Conservation (phyloP, 1,140 invertebrate genomes). For the Sipha flava region DNA sequence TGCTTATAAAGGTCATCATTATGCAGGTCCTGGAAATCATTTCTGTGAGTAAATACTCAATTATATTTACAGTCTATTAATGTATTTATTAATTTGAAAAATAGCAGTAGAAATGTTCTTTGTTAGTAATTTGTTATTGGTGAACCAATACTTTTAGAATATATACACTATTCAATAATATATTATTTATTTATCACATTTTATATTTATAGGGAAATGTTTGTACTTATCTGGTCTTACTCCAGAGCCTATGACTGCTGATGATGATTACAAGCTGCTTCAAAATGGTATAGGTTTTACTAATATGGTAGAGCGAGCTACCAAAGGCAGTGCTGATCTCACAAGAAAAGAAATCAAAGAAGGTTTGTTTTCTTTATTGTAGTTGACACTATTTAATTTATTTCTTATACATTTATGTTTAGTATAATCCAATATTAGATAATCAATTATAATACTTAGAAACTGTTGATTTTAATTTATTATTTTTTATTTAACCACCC, state of each 20-base stretch:
- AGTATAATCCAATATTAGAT: no score
- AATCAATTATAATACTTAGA: no score
- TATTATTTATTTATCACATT: conserved; percentile 13
- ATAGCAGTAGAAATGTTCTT: no score
- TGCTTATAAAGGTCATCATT: conserved; percentile 95
- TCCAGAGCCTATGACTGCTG: conserved; percentile 87
- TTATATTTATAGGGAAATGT: conserved; percentile 73
- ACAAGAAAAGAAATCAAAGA: conserved; percentile 95
- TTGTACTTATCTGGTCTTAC: conserved; percentile 88
- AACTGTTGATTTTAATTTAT: no score
- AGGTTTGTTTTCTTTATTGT: conserved; percentile 44
- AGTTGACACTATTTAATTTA: background rate
- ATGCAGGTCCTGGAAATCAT: conserved; percentile 96
- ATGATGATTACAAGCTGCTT: conserved; percentile 87
- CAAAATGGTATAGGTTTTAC: conserved; percentile 95
- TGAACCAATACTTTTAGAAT: no score
- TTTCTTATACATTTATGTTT: no score
- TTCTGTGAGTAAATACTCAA: conserved; percentile 94
- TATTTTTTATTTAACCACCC: no score
- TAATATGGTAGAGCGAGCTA: conserved; percentile 90
- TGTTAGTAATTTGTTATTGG: no score
- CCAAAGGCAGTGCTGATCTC: conserved; percentile 90
- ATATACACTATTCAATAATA: no score
- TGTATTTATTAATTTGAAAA: no score
- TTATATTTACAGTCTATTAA: no score